These are phyloP conservation scores for Drosophila dunni DNA, from an alignment of 1,140 invertebrate genomes.

Conservation along the genomic window DNA sequence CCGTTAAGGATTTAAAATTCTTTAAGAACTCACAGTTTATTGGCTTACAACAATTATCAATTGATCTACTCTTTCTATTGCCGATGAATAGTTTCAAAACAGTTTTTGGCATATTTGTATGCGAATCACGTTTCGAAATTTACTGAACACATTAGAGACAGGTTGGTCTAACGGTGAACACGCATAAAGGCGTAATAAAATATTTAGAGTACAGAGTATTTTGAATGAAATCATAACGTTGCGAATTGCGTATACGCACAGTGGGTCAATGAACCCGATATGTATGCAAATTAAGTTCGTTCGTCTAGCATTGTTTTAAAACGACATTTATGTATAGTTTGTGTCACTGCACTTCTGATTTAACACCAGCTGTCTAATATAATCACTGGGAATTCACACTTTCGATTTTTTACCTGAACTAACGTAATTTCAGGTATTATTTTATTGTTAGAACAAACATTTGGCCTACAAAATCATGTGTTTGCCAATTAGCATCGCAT, in stretches of 20 bases:
- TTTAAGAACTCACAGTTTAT: background rate
- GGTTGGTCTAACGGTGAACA: constrained; percentile 60
- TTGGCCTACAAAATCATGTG: constrained; percentile 38
- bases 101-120: constrained; percentile 6
- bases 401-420: constrained; percentile 57
- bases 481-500: constrained; percentile 68
- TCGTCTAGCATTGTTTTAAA: too few species aligned
- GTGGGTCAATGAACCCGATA: constrained; percentile 68
- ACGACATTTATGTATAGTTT: background rate
- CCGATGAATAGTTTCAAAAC: constrained; percentile 2
- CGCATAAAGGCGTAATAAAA: constrained; percentile 59
- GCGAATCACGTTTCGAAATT: constrained; percentile 70
- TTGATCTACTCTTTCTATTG: constrained; percentile 8
- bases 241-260: constrained; percentile 47
- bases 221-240: constrained; percentile 63
- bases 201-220: constrained; percentile 64
- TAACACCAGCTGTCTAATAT: constrained; percentile 50
- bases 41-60: background rate
- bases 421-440: constrained; percentile 32
- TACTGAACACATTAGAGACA: constrained; percentile 43
- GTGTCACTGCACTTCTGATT: background rate
- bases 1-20: constrained; percentile 60
- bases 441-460: constrained; percentile 23
- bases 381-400: constrained; percentile 54
- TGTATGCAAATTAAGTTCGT: background rate